Percentiles rank a stretch among this genome's conserved stretches.
Conservation (phyloP, 2,113 vertebrate species). For the Thamnaconus septentrionalis region DNA sequence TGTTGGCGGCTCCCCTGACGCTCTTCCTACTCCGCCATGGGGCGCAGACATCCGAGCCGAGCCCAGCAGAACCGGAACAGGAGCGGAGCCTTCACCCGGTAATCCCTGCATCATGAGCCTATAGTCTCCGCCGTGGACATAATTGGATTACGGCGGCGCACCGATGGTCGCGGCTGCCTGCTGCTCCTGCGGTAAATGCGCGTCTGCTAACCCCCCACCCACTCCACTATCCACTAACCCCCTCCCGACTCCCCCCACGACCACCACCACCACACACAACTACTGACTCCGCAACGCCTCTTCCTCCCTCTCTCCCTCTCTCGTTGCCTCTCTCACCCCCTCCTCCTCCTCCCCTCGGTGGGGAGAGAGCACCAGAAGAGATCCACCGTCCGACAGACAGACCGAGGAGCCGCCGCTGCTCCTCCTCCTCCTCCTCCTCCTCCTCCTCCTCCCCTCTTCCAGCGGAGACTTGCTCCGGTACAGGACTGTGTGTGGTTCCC, state of each 20-base stretch:
- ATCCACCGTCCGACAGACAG: conserved; percentile 12
- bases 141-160: conserved; percentile 54
- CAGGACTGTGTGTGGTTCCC: too few relatives aligned
- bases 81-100: conserved; percentile 25
- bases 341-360: conserved; percentile 21
- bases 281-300: background rate
- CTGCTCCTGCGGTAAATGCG: conserved; percentile 45
- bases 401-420: too few relatives aligned
- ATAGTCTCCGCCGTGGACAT: conserved; percentile 29
- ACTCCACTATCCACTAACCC: too few relatives aligned
- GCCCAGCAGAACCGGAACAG: conserved; percentile 8
- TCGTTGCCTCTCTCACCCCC: conserved; percentile 2
- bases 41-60: conserved; percentile 33
- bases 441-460: background rate
- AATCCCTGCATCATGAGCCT: conserved; percentile 37
- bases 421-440: background rate
- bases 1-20: background rate
- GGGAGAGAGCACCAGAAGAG: conserved; percentile 46
- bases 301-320: background rate
- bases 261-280: background rate
- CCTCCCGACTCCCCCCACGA: background rate
- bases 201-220: conserved; percentile 28
- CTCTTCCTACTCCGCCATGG: conserved; percentile 32
- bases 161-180: conserved; percentile 21
- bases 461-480: too few relatives aligned